These are phyloP conservation scores for Yponomeuta cagnagella DNA, from an alignment of 2,888 invertebrate genomes.

Conservation along the genomic window DNA sequence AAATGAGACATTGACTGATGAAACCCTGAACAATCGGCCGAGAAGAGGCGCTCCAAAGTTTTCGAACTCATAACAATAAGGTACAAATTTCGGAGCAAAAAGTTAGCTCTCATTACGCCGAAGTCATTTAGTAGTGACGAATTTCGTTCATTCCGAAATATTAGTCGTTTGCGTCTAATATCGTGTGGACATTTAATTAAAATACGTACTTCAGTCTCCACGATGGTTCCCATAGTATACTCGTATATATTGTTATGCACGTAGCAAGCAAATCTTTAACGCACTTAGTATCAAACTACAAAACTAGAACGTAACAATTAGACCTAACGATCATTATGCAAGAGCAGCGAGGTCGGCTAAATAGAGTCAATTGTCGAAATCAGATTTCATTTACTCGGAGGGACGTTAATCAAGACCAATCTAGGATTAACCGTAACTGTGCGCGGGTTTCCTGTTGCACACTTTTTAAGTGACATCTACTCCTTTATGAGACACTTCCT, in stretches of 20 bases:
- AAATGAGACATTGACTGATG: constrained; percentile 41
- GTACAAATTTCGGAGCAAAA: neutral
- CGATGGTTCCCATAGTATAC: no score
- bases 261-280: no score
- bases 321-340: constrained; percentile 3
- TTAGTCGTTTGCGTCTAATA: no score
- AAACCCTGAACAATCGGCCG: constrained; percentile 43
- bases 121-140: neutral
- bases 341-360: constrained; percentile 9
- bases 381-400: constrained; percentile 16
- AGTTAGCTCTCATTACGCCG: neutral
- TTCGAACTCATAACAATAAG: constrained; percentile 8
- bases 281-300: neutral
- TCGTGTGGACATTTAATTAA: no score
- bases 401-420: constrained; percentile 15
- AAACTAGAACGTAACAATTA: constrained; percentile 5
- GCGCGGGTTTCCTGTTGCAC: constrained; percentile 51
- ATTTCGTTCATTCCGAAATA: neutral
- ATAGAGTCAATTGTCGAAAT: constrained; percentile 16
- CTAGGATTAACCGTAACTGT: constrained; percentile 12
- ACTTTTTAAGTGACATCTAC: constrained; percentile 62
- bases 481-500: constrained; percentile 68
- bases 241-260: no score
- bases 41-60: constrained; percentile 1
- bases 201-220: no score